A percentile compares a stretch with the other conserved stretches of the same genome.
These are phyloP conservation scores for Eupithecia exiguata DNA, from an alignment of 2,888 invertebrate genomes.

Conservation along the genomic window DNA sequence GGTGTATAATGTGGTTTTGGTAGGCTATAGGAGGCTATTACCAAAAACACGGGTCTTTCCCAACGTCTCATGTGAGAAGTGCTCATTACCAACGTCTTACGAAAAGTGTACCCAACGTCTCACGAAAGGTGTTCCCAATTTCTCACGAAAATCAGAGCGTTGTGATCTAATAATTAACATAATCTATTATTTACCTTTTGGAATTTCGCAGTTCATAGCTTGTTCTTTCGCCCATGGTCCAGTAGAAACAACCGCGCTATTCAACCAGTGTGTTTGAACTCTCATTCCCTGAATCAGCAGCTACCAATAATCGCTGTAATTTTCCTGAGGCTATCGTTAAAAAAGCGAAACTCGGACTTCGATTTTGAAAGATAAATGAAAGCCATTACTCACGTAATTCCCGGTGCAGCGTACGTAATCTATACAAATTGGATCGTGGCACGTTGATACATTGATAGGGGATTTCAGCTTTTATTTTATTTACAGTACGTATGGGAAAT, in stretches of 20 bases:
- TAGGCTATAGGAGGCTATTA: no score
- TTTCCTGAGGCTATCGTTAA: constrained; percentile 9
- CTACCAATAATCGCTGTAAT: constrained; percentile 2
- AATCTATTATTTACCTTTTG: no score
- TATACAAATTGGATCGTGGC: constrained; percentile 61
- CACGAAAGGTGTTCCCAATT: no score
- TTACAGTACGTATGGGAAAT: constrained; percentile 52
- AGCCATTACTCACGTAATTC: constrained; percentile 68
- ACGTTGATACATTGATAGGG: constrained; percentile 57
- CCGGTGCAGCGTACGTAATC: constrained; percentile 57
- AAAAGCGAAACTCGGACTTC: constrained; percentile 14
- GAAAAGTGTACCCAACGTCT: no score
- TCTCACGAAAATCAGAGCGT: no score
- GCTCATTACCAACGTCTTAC: no score
- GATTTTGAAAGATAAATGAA: constrained; percentile 60
- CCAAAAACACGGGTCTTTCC: no score
- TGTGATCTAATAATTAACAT: no score
- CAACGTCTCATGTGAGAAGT: no score
- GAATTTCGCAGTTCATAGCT: not conserved
- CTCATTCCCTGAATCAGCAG: not conserved
- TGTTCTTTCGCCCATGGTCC: not conserved
- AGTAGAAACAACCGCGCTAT: not conserved
- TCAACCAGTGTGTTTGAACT: not conserved
- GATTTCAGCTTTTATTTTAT: constrained; percentile 52
- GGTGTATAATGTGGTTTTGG: no score